Evolutionary conservation across 2,113 vertebrate species (phyloP), one percentile per base, ranked within the genome.

Genomic region (Hemibagrus wyckioides): DNA sequence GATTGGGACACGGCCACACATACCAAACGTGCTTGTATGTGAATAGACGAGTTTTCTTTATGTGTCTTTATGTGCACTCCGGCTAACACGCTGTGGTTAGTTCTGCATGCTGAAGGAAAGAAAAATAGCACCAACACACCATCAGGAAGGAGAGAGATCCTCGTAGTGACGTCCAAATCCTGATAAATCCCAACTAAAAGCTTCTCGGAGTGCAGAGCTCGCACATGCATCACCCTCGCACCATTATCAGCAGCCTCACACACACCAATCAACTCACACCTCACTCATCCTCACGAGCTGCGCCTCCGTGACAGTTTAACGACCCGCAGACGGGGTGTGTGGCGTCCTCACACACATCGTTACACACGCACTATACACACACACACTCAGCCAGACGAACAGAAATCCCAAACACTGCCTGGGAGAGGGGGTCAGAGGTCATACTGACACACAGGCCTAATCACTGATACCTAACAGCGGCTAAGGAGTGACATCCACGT

Each of bases 301-400:
- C 89, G 90, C 89, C 89, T 90, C 92, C 92, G 80, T 81, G 93
- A 95, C 93, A 93, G 90, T 90, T 95, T 93, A 94, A 94, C 93
- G 90, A 89, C 7, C 63, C 89, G 50, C 61, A n/a, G 21, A 76
- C 88, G 76, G 67, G 92, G 91, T 92, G 92, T 89, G 90, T 91
- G 92, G 88, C 77, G 77, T 95, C 93, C 91, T 77, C 89, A 86
- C 92, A 92, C 95, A 94, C 95, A 88, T 94, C 90, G 88, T 94
- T 89, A 80, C 88, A 85, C 9, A 54, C 15, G 7, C 30, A 69
- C 52, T 48, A 44, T 61, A 87, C 87, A 90, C 91, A 89, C 86
- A 85, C 90, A 89, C 39, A 1, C 73, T 8, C 82, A 82, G 89
- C 56, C 79, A 80, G 52, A 57, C 85, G 41, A 89, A 84, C 83